Base-by-base conservation (phyloP, 37 sponge, comb jelly and placozoan genomes). In the Dysidea cf. avara region DNA sequence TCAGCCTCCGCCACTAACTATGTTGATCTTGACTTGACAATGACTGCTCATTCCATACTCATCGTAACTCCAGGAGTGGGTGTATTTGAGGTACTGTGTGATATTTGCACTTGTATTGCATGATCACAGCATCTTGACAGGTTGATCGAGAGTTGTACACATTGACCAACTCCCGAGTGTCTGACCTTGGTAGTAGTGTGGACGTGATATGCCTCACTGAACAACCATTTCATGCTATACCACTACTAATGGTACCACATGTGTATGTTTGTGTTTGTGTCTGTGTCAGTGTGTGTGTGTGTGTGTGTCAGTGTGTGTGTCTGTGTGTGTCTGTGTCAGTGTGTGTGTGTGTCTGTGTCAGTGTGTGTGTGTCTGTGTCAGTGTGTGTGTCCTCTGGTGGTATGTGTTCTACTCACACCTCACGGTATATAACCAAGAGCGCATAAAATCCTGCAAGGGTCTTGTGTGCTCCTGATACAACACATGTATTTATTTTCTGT, bases 61-160 rank as follows among this genome's bases (percentile, higher is more conserved):
- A 77, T 97, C 25, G 80, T 97, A 1, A 94, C 99, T 31, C 78
- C 99, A 29, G 95, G 99, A 46, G 81, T 78, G 20, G 99, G 99
- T 14, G 77, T 82, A 18, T 91, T 90, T 83, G 87, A 87, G 79
- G 94, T 92, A 43, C 9, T 9, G 9, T 9, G 9, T 43, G 46
- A 43, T 5, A 43, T 9, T n/a, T 43, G 46, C 9, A 12, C 9
- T 43, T 43, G 46, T 43, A 43, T 43, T 9, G 9, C 9, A 9
- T 43, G 46, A 43, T 43, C 46, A 5, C 7, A 43, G 9, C 7
- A 7, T 22, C 9, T 64, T 5, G 6, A 12, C 51, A 78, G 54
- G 69, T 78, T 12, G 69, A 78, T 31, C 14, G 68, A 12, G 69
- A 78, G 46, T 39, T 78, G 33, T 31, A 54, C 14, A 54, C 66